These are phyloP conservation scores for Paraplagusia blochii DNA, from an alignment of 2,113 vertebrate species.

Conservation along the genomic window DNA sequence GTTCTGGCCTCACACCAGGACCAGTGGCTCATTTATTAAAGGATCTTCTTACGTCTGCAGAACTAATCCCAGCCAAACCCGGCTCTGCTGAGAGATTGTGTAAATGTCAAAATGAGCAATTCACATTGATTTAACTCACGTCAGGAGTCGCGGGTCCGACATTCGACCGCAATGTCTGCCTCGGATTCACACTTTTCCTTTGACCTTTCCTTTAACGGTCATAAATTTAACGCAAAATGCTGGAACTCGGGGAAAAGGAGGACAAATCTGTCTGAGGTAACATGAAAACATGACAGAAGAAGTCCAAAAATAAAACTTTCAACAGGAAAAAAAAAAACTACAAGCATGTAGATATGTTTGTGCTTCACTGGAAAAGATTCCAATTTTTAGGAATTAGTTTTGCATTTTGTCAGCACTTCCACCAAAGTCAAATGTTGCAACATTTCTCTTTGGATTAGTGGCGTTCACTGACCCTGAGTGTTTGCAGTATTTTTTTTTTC, in stretches of 20 bases:
- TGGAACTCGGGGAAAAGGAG: not conserved
- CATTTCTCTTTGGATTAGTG: too few species aligned
- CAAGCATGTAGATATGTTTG: too few species aligned
- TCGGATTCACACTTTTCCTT: constrained; percentile 8
- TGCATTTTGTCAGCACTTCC: not conserved
- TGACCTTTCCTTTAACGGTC: constrained; percentile 9
- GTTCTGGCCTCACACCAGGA: constrained; percentile 51
- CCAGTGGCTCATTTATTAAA: constrained; percentile 51
- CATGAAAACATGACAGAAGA: too few species aligned
- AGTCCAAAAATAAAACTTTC: too few species aligned
- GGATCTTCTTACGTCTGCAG: constrained; percentile 33
- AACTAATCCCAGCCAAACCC: constrained; percentile 22
- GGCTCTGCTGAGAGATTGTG: constrained; percentile 22
- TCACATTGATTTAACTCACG: constrained; percentile 4
- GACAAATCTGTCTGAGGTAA: not conserved
- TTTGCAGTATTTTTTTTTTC: too few species aligned
- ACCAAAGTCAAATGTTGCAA: too few species aligned
- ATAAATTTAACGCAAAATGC: not conserved
- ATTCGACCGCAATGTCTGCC: constrained; percentile 1
- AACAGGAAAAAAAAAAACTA: too few species aligned
- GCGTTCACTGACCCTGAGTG: too few species aligned
- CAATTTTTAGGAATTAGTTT: too few species aligned
- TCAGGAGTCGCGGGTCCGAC: constrained; percentile 9
- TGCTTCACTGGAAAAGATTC: too few species aligned
- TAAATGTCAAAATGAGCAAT: constrained; percentile 31